phyloP scores from a whole-genome alignment of 1,140 invertebrate species.

The Papilio machaon region DNA sequence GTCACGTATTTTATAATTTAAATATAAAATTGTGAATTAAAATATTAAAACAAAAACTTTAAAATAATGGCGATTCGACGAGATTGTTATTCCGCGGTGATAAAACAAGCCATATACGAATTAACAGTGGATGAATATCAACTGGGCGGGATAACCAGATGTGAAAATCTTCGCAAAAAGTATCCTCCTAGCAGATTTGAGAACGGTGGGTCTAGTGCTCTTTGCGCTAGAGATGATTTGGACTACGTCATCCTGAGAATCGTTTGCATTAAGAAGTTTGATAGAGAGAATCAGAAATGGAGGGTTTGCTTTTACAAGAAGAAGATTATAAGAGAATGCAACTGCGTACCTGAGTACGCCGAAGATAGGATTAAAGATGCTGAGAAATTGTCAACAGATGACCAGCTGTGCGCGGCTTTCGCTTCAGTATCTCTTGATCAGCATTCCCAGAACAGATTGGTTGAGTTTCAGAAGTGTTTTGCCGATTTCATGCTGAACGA shows the following conservation, averaged over 20 bases:
- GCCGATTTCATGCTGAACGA: conserved; percentile 1
- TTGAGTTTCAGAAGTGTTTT: conserved; percentile 5
- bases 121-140: not conserved
- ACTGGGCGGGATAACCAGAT: not conserved
- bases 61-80: not conserved
- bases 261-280: conserved; percentile 1
- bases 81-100: not conserved
- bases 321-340: conserved; percentile 5
- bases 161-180: conserved; percentile 1
- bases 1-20: not conserved
- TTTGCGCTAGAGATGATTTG: not conserved
- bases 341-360: not conserved
- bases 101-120: conserved; percentile 8
- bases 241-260: not conserved
- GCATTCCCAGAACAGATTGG: not conserved
- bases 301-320: not conserved
- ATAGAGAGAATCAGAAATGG: not conserved
- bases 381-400: not conserved
- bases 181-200: not conserved
- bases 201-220: not conserved
- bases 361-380: not conserved
- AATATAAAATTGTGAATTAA: not conserved
- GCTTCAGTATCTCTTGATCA: not conserved
- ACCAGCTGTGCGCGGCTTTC: not conserved
- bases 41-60: not conserved